Evolutionary conservation across 2,888 invertebrate species (phyloP), one percentile per base, ranked within the genome.

Genomic region (Protodeltote pygarga): DNA sequence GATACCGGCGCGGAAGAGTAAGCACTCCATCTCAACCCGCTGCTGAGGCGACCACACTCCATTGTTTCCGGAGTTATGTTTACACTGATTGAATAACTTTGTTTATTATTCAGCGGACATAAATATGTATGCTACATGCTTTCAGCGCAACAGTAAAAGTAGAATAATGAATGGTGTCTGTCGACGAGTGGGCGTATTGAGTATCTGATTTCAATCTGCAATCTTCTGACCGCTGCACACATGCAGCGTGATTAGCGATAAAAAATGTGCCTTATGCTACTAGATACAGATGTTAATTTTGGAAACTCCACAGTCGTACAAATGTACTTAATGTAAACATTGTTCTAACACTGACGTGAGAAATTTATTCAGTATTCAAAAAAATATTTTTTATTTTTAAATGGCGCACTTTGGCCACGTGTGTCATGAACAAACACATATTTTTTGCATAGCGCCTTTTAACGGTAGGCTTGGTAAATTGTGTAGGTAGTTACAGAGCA

Each of bases 31-130:
- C 69, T 72, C 39, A 86, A 60, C 21, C 82, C 87, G 54, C 58
- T 83, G 57, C 70, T 74, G 31, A 88, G 69, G 40, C 71, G 81
- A 52, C 83, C 87, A 55, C 79, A 83, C 77, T 91, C 89, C 91
- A 92, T 91, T 79, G 74, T 79, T 70, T 45, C 41, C 35, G 42
- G 29, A 41, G 31, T 49, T 51, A 57, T 65, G 47, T 59, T 69
- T 65, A 57, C 50, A 63, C 68, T 62, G 41, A 54, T 67, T 69
- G 52, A 68, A 65, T 73, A 58, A 73, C 47, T 65, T 64, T 73
- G 69, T 76, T 75, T 76, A 73, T 70, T 62, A 71, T 73, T 71
- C 58, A 65, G 52, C 55, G 39, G 20, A 53, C 31, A 67, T 69
- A 53, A 61, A 62, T 65, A 67, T 61, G 52, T 65, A 54, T 52